These are phyloP conservation scores for Rotaria macrura DNA, from an alignment of 2,888 invertebrate species.

Conservation along the genomic window DNA sequence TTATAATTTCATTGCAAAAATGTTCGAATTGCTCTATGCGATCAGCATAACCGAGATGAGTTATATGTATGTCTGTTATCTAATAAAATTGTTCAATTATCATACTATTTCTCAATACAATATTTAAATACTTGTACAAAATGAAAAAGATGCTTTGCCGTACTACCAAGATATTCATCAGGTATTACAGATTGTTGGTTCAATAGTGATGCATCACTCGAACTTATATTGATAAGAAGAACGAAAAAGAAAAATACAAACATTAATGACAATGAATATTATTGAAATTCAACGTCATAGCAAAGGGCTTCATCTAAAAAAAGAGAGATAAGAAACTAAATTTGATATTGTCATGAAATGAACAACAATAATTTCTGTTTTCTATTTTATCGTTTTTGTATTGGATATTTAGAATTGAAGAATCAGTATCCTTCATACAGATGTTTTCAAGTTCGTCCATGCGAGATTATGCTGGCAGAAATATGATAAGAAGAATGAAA, in stretches of 20 bases:
- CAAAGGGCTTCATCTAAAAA: too few relatives aligned
- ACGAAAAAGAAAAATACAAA: background rate
- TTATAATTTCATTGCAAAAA: background rate
- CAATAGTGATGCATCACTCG: background rate
- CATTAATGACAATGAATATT: background rate
- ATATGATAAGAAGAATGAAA: too few relatives aligned
- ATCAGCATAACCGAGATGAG: background rate
- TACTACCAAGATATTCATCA: background rate
- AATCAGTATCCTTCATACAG: too few relatives aligned
- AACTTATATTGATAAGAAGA: background rate
- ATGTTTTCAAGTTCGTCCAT: too few relatives aligned
- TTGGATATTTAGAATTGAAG: too few relatives aligned
- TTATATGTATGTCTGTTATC: background rate
- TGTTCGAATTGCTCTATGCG: background rate
- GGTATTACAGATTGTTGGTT: background rate
- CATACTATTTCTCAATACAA: background rate
- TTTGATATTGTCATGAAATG: too few relatives aligned
- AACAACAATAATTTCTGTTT: too few relatives aligned
- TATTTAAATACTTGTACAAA: background rate
- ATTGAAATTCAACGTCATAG: too few relatives aligned
- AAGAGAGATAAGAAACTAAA: too few relatives aligned
- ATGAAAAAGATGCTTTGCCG: background rate
- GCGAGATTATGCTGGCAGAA: too few relatives aligned
- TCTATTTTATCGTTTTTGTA: too few relatives aligned
- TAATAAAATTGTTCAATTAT: background rate